These are phyloP conservation scores for Phaetusa simplex DNA, from an alignment of 2,113 vertebrate species.

Conservation along the genomic window DNA sequence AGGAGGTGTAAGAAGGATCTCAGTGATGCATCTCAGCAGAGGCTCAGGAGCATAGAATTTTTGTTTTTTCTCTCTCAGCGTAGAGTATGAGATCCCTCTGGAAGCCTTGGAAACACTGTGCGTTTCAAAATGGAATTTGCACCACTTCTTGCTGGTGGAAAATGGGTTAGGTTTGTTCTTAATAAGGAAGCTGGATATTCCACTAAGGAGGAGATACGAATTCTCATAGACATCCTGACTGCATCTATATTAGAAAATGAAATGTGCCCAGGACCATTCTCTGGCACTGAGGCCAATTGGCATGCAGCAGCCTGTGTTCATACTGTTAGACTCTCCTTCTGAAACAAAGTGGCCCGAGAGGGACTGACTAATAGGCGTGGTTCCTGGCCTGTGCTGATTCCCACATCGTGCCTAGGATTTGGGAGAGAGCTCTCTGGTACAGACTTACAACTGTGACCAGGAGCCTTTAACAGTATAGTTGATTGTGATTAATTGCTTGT, in stretches of 20 bases:
- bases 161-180: background rate
- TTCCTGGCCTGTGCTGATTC: background rate
- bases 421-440: background rate
- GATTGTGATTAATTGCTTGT: background rate
- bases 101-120: background rate
- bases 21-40: background rate
- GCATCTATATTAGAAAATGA: conserved; percentile 17
- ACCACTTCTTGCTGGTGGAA: background rate
- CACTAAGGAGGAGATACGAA: background rate
- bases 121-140: background rate
- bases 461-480: background rate
- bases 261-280: background rate
- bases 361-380: background rate
- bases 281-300: background rate
- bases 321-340: background rate
- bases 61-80: background rate
- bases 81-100: background rate
- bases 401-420: background rate
- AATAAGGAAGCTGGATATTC: conserved; percentile 35
- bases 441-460: background rate
- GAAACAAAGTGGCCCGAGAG: background rate
- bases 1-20: background rate
- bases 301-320: background rate
- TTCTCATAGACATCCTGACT: conserved; percentile 30
- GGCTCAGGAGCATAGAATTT: background rate